Base-by-base conservation (phyloP, 2,797 vertebrate species). In the Intellagama lesueurii region DNA sequence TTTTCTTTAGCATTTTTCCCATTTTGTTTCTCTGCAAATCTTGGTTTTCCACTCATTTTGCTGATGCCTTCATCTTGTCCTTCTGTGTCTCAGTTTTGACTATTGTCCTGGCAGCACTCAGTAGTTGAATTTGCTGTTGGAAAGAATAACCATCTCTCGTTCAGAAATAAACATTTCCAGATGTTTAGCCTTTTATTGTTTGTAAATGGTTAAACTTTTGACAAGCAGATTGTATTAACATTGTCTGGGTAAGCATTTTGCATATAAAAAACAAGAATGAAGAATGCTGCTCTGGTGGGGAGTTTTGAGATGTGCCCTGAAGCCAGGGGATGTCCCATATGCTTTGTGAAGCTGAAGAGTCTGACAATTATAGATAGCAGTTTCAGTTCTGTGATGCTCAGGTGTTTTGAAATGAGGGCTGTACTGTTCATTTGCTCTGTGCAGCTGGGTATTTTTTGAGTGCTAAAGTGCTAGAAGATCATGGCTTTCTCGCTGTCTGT, bases 361-460 rank as follows among this genome's bases (percentile, higher is more conserved):
- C 66, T 47, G 70, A 69, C 28, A 88, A 84, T 84, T 60, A 85
- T 19, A 87, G 64, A 60, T 40, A 30, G 24, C 16, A 1, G 16
- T 40, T 88, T 78, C 28, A 78, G 60, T 77, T 84, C 44, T 19
- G 28, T 82, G 49, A 85, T 85, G 28, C 22, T 82, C 32, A 52
- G 56, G 56, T 68, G 32, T 69, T 56, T 69, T 85, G 14, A 40
- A 4, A 44, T 72, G 73, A 60, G 40, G 56, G 28, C 69, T 64
- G 26, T 73, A 26, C 19, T 75, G 35, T 81, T 88, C 26, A 78
- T 47, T 26, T 7, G 72, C 28, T 77, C 44, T 49, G 19, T 69
- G 7, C 8, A 52, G 44, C 64, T 83, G 30, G 8, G 26, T 35
- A 40, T 68, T 28, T 56, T 32, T 87, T 80, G 32, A 26, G 28